phyloP scores from a whole-genome alignment of 2,888 invertebrate species.

The Baccha elongata region DNA sequence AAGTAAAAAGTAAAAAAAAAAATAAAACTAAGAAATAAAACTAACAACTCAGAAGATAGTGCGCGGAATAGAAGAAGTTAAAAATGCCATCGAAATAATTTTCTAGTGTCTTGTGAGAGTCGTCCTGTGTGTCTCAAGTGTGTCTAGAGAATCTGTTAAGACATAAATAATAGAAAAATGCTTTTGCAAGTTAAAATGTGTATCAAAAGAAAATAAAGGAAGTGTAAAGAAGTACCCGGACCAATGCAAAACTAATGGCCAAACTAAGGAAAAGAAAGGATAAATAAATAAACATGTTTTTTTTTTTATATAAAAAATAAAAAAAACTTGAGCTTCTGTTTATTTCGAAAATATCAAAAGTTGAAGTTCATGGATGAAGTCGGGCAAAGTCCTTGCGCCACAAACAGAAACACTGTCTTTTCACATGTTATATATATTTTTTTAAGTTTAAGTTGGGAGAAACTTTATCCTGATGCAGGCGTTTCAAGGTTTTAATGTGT shows the following conservation, averaged over 20 bases:
- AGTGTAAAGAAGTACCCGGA: conserved; percentile 15
- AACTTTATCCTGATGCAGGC: conserved; percentile 54
- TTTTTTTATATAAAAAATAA: not conserved
- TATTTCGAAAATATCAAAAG: conserved; percentile 39
- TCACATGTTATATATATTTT: conserved; percentile 19
- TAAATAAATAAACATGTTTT: conserved; percentile 32
- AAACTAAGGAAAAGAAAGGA: conserved; percentile 41
- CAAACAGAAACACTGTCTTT: conserved; percentile 13
- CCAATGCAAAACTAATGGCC: conserved; percentile 53
- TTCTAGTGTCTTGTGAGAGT: conserved; percentile 16
- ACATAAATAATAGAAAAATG: conserved; percentile 66
- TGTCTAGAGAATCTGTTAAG: conserved; percentile 58
- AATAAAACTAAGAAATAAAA: conserved; percentile 19
- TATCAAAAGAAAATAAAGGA: conserved; percentile 27
- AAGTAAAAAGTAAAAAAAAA: not conserved
- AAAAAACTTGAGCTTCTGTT: conserved; percentile 10
- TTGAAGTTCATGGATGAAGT: conserved; percentile 62
- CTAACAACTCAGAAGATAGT: conserved; percentile 11
- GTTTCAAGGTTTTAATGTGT: conserved; percentile 58
- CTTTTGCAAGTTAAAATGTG: conserved; percentile 36
- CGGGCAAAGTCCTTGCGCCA: conserved; percentile 41
- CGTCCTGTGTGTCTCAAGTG: conserved; percentile 62
- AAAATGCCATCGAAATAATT: conserved; percentile 46
- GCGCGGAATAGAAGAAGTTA: conserved; percentile 28
- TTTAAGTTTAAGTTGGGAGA: not conserved